Base-by-base conservation (phyloP, 2,797 vertebrate genomes). In the Muscicapa comitata region DNA sequence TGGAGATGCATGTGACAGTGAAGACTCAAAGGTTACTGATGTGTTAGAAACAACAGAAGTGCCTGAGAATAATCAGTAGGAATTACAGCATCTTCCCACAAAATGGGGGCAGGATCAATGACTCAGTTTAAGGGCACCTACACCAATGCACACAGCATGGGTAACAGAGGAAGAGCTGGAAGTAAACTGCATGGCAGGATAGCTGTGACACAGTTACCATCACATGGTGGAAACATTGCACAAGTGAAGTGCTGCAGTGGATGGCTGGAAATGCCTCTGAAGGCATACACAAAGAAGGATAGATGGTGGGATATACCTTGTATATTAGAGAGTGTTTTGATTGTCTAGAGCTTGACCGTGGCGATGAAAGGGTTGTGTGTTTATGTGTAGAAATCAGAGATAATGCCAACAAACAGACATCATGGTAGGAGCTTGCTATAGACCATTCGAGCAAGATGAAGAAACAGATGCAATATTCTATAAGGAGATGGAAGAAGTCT, bases 221-320 rank as follows among this genome's bases (percentile, higher is more conserved):
- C 63, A 29, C 24, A 7, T 1, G 6, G 54, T 33, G 33, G 40
- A 14, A 77, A 33, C 24, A 7, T 1, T 0, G 0, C 28, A n/a
- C 54, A 53, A 33, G 62, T 8, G 33, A 23, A 53, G n/a, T 6
- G 31, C 42, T 55, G 40, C 29, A 55, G 35, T 13, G 21, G 20
- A 48, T 31, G 24, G 5, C 33, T 61, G 47, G 20, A 48, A 55
- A 62, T 16, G 42, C 31, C 15, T 62, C 65, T 48, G 21, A 77
- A 48, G 48, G 48, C 9, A 48, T 8, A 42, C 9, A 54, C 9
- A 48, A 7, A 17, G 25, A 70, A 55, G 21, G 10, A 48, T 1
- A 17, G 26, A 29, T 40, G 35, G 25, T 48, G 26, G 35, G 42
- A 63, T 23, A 55, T n/a, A 18, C 25, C 31, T 54, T 42, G 14